Conservation (phyloP, 2,797 vertebrate species). For the Tauraco hartlaubi region DNA sequence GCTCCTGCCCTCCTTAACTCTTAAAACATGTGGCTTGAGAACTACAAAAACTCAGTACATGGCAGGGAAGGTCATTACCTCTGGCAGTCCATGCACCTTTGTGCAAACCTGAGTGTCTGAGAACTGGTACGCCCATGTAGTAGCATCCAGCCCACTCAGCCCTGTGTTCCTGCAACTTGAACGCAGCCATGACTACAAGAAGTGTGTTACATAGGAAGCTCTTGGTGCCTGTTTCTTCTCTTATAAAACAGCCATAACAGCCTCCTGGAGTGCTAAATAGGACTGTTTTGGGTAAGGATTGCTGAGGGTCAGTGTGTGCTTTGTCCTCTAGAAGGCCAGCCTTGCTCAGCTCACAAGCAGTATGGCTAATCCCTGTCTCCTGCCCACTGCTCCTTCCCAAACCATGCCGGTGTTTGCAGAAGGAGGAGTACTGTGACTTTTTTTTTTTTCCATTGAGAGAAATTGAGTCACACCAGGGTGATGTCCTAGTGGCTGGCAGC, state of each 20-base stretch:
- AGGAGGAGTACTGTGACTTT: not conserved
- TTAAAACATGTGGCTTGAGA: not conserved
- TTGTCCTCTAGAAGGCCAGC: not conserved
- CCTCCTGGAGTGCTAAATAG: not conserved
- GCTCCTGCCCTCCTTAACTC: not conserved
- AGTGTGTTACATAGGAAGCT: not conserved
- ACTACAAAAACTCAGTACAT: not conserved
- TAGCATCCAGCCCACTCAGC: not conserved
- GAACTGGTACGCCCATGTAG: not conserved
- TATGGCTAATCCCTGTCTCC: not conserved
- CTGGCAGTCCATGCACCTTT: not conserved
- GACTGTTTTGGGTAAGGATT: not conserved
- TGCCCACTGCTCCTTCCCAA: not conserved
- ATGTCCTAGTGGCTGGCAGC: not conserved
- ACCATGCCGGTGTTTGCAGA: not conserved
- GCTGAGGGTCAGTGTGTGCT: not conserved
- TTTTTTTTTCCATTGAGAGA: not conserved
- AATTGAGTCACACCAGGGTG: not conserved
- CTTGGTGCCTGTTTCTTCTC: not conserved
- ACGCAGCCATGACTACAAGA: fast-evolving
- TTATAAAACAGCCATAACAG: not conserved
- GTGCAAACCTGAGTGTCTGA: not conserved
- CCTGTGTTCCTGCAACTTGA: not conserved
- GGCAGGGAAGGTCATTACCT: not conserved
- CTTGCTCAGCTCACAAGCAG: fast-evolving